Base-by-base conservation (phyloP, 2,888 invertebrate species). In the Graphium colonna region DNA sequence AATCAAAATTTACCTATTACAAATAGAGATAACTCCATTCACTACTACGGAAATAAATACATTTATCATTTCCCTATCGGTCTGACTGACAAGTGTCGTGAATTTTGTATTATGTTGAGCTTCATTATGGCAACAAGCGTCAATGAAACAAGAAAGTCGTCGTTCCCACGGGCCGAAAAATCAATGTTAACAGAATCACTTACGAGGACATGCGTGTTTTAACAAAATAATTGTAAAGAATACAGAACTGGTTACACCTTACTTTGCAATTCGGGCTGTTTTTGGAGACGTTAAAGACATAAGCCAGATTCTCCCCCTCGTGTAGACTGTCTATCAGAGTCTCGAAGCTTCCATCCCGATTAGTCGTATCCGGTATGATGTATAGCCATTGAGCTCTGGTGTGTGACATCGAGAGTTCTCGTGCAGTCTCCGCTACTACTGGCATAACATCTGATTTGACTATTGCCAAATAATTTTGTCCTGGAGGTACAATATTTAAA, bases 371-470 rank as follows among this genome's bases (percentile, higher is more conserved):
- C 0, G 94, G 90, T 47, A 96, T 85, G 33, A 96, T 87, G 71
- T 95, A 96, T n/a, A 96, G 74, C 96, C 96, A 96, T 70, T 96
- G 95, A 58, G 93, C 95, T 63, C 86, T 90, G 0, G 95, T 93
- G 65, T 93, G 91, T 0, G 94, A 92, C 90, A 96, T 91, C 33
- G 88, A 82, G 46, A 94, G 76, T 0, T 91, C 83, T 41, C 94
- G 92, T 0, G 95, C 95, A 1, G 92, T 91, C 67, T 94, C 93
- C 68, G 95, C 92, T 60, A 95, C 90, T 0, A 91, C 91, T 10
- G 92, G 88, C 69, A 93, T 91, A 44, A 92, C 86, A 16, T 92
- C 91, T 12, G 89, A 81, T 3, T 90, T 91, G n/a, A 92, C 92
- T 56, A 94, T 91, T 3, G 92, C 92, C 65, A 94, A 78, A 71